Evolutionary conservation across 2,888 invertebrate genomes (phyloP), one percentile per base, ranked within the genome.

Genomic region (Tridacna gigas): DNA sequence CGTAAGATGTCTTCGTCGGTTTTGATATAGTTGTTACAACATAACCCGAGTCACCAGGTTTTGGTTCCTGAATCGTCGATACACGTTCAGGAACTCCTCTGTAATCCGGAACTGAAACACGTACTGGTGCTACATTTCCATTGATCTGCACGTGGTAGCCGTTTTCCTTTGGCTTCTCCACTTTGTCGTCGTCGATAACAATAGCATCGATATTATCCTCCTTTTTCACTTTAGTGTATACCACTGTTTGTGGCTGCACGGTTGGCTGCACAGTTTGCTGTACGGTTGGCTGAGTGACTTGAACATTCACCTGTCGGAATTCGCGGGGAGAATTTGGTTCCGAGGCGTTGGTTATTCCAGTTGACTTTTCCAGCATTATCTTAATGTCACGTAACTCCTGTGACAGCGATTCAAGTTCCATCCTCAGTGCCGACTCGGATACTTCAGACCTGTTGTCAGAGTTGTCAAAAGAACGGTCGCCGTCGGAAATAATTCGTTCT

Each of bases 361-460:
- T 89, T 3, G 90, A 86, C 71, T 89, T 89, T 73, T 91, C 90
- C n/a, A 91, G 79, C 81, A 91, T 86, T 18, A 89, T 73, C 82
- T 91, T 92, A 48, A 91, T 90, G 77, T 91, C 91, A 51, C 90
- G 86, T 13, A 91, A 78, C 73, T 91, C 92, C 18, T 91, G 89
- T 18, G 91, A 90, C 71, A 91, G 77, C 15, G 80, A 82, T 26
- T 89, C 81, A 3, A 91, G 77, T 75, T 92, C 91, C 47, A 88
- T 84, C n/a, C 86, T 77, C 12, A 90, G 71, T n/a, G 88, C 86
- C 4, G 82, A 75, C 47, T 85, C 89, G 0, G 88, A 86, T 3
- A 89, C 87, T 66, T 90, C 88, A 0, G 90, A 90, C 47, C 79
- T 78, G 28, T 69, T 85, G 61, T 89, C 89, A 60, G 86, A 71